Evolutionary conservation across 1,140 invertebrate genomes (phyloP), one percentile per base, ranked within the genome.

Genomic region (Zaprionus nigranus): DNA sequence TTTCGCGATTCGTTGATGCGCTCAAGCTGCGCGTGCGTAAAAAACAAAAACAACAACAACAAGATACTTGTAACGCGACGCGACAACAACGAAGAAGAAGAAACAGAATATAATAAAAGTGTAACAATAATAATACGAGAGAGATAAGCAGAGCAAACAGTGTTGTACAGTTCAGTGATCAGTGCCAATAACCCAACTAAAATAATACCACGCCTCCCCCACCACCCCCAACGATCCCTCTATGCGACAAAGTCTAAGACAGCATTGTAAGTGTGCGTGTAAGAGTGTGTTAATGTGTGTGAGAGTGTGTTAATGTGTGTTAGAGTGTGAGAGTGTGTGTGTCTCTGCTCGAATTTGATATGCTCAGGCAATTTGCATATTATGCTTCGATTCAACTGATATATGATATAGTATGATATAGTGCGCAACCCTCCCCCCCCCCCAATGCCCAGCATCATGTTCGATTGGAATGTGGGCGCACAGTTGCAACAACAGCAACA

Each of bases 401-500:
- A 70, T 74, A 54, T 83, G 83, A 76, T 86, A 86, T 34, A 34
- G 30, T 78, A 75, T 51, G 77, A 84, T 83, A 67, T 76, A 51
- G 46, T 80, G 78, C 65, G 69, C 40, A n/a, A n/a, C 40, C n/a
- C 13, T 40, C 17, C n/a, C 9, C 30, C 3, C 7, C 9, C 28
- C 0, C 0, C 9, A 9, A 30, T 11, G 0, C 9, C 30, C 30
- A 3, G 9, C 9, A 34, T 9, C 30, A 34, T 34, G 82, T 78
- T 88, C 73, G 81, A 81, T 75, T 88, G 84, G 81, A 81, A 88
- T 90, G 84, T 84, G 85, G 81, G 82, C 81, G 78, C 74, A 46
- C 53, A 70, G 60, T 71, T 66, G 54, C 60, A 71, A 46, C 49
- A 64, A 13, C 53, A 75, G 34, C 60, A 65, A 40, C 34, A 46